Evolutionary conservation across 2,797 vertebrate species (phyloP).

Genomic region (Pipistrellus nathusii): DNA sequence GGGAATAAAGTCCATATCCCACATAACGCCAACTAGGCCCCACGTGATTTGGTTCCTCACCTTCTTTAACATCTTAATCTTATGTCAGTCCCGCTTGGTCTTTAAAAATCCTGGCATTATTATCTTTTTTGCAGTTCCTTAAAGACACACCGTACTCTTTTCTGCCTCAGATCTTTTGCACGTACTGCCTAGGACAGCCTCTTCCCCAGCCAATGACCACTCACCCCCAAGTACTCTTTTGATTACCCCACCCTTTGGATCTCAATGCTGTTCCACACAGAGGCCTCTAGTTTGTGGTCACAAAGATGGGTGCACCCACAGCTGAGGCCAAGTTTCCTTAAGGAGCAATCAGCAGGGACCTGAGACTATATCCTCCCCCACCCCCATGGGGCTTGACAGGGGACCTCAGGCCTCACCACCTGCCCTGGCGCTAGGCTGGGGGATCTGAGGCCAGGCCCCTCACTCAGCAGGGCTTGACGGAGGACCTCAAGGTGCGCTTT

Average conservation of each 20-base stretch:
- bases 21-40: background rate
- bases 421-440: too few relatives aligned
- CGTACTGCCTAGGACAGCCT: background rate
- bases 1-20: background rate
- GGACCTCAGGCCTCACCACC: too few relatives aligned
- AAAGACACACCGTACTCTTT: background rate
- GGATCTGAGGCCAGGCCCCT: too few relatives aligned
- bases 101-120: background rate
- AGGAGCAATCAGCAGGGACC: too few relatives aligned
- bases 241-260: background rate
- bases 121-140: background rate
- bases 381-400: too few relatives aligned
- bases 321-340: too few relatives aligned
- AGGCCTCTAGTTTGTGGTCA: background rate
- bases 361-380: too few relatives aligned
- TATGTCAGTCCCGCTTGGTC: background rate
- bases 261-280: background rate
- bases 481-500: too few relatives aligned
- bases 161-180: background rate
- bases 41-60: background rate
- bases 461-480: too few relatives aligned
- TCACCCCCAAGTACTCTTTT: background rate
- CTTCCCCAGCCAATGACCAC: background rate
- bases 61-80: conserved; percentile 1
- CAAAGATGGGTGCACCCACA: too few relatives aligned